Conservation (phyloP, 2,888 invertebrate species). For the Sinotaia quadrata region DNA sequence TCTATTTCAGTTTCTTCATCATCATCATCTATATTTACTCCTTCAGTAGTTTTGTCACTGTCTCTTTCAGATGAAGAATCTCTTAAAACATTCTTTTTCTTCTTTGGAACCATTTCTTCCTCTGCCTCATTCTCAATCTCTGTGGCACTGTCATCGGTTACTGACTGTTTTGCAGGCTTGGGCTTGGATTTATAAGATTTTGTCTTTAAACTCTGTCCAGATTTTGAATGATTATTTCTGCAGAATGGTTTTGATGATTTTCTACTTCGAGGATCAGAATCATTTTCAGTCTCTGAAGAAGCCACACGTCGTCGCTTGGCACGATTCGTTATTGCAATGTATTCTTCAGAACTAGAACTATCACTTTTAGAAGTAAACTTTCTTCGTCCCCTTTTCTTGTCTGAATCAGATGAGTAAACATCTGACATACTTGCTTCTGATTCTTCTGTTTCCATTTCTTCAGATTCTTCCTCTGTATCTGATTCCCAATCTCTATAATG, state of each 20-base stretch:
- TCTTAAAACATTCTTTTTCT: slow-evolving; percentile 21
- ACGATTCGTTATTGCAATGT: slow-evolving; percentile 6
- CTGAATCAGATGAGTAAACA: slow-evolving; percentile 21
- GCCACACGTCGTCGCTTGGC: slow-evolving; percentile 21
- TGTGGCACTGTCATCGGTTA: slow-evolving; percentile 29
- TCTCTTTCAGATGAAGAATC: slow-evolving; percentile 21
- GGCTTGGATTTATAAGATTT: background rate
- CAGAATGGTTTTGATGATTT: background rate
- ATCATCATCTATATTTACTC: slow-evolving; percentile 26
- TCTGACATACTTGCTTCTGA: slow-evolving; percentile 41
- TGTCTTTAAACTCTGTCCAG: background rate
- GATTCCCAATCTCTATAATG: slow-evolving; percentile 54
- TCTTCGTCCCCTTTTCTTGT: slow-evolving; percentile 1
- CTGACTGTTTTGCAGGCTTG: background rate
- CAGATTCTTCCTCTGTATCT: slow-evolving; percentile 46
- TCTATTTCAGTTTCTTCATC: slow-evolving; percentile 38
- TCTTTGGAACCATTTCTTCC: slow-evolving; percentile 8
- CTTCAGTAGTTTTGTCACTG: slow-evolving; percentile 18
- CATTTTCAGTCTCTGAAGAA: slow-evolving; percentile 8
- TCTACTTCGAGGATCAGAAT: background rate
- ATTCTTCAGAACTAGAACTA: slow-evolving; percentile 25
- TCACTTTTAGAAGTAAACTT: slow-evolving; percentile 14
- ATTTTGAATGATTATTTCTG: background rate
- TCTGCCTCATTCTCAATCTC: slow-evolving; percentile 26
- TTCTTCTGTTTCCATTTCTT: slow-evolving; percentile 45